Percentiles rank a stretch among this genome's conserved stretches.
Conservation (phyloP, 2,113 vertebrate species). For the Setophaga kirtlandii region DNA sequence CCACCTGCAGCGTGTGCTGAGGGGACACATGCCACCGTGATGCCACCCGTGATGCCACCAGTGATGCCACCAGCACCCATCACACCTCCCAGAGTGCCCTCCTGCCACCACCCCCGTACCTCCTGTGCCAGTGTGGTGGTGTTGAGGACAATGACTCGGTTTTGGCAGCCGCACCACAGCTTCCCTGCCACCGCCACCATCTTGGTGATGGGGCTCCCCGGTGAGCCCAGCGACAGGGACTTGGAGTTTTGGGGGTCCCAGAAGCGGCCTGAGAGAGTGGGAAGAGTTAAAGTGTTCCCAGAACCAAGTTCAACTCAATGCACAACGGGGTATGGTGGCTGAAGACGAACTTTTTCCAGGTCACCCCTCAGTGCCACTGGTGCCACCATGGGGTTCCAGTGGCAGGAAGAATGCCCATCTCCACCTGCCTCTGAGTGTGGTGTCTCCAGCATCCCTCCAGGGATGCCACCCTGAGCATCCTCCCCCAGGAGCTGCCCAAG, state of each 20-base stretch:
- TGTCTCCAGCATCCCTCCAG: background rate
- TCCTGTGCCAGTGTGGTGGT: constrained; percentile 86
- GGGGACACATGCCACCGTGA: background rate
- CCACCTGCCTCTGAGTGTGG: background rate
- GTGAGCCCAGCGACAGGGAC: constrained; percentile 84
- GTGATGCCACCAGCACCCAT: background rate
- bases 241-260: constrained; percentile 97
- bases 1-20: constrained; percentile 89
- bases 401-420: background rate
- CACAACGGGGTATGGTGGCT: accelerated
- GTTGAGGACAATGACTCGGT: constrained; percentile 89
- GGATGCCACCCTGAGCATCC: background rate
- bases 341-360: background rate
- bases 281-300: background rate
- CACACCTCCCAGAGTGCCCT: accelerated
- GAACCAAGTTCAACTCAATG: accelerated
- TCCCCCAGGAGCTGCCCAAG: background rate
- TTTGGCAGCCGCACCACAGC: constrained; percentile 96
- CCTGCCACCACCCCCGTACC: constrained; percentile 58
- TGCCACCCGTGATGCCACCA: background rate
- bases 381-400: background rate
- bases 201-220: constrained; percentile 90
- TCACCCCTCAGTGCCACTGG: background rate
- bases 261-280: constrained; percentile 84
- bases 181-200: constrained; percentile 93